Evolutionary conservation across 2,888 invertebrate genomes (phyloP).

Genomic region (Timema podura): DNA sequence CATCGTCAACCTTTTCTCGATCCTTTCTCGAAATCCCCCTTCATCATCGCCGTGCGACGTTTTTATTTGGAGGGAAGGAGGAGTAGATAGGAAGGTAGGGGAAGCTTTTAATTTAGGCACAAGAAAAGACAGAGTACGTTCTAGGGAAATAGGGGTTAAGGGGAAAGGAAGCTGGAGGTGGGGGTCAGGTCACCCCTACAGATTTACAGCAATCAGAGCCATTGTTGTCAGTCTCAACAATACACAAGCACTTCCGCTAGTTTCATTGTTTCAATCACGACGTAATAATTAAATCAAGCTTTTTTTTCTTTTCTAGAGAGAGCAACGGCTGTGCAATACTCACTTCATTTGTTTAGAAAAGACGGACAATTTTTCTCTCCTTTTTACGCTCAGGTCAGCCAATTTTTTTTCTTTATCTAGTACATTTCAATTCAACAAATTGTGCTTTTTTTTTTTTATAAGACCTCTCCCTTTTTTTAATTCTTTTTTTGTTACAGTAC

Average conservation of each 20-base stretch:
- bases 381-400: too few relatives aligned
- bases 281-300: conserved; percentile 23
- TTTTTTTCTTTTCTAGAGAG: not conserved
- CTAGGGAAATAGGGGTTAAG: not conserved
- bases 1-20: too few relatives aligned
- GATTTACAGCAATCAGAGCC: conserved; percentile 16
- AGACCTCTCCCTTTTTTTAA: too few relatives aligned
- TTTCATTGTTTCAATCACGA: conserved; percentile 21
- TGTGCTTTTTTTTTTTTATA: too few relatives aligned
- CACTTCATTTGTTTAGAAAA: not conserved
- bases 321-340: not conserved
- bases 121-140: conserved; percentile 21
- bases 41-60: too few relatives aligned
- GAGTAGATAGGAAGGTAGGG: too few relatives aligned
- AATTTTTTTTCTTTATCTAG: too few relatives aligned
- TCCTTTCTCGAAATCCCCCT: too few relatives aligned
- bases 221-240: conserved; percentile 25
- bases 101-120: conserved; percentile 23
- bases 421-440: too few relatives aligned
- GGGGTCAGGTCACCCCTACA: not conserved
- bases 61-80: too few relatives aligned
- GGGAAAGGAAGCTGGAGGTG: not conserved
- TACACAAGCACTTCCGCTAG: conserved; percentile 8
- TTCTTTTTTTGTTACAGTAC: too few relatives aligned
- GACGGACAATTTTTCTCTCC: too few relatives aligned